Percentiles rank a stretch among this genome's conserved stretches.
Evolutionary conservation across 2,797 vertebrate genomes (phyloP).

Genomic region (Muscicapa striata): DNA sequence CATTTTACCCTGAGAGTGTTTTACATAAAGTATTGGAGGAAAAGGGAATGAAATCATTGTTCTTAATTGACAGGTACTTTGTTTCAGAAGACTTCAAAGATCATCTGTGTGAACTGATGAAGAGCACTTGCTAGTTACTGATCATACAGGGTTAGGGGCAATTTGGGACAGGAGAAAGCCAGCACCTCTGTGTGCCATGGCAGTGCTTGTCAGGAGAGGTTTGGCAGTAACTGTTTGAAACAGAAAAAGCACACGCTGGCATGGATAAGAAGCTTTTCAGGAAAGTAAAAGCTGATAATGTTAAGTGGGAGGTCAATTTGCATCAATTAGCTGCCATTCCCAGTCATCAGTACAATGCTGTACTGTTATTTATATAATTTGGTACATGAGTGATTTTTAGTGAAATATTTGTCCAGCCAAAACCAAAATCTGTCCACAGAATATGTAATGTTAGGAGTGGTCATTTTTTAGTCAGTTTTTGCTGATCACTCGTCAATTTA

Average conservation of each 20-base stretch:
- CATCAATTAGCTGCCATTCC: neutral
- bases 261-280: slow-evolving; percentile 35
- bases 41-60: neutral
- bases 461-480: neutral
- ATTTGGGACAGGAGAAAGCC: neutral
- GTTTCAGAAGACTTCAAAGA: neutral
- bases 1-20: neutral
- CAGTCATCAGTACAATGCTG: neutral
- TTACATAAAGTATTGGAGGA: neutral
- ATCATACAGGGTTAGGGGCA: neutral
- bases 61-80: neutral
- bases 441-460: neutral
- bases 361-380: neutral
- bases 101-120: neutral
- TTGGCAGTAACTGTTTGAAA: neutral
- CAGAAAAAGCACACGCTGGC: neutral
- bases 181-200: neutral
- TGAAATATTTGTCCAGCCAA: neutral
- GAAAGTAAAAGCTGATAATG: neutral
- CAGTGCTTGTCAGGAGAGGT: neutral
- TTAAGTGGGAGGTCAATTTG: neutral
- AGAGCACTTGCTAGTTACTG: neutral
- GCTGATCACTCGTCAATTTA: neutral
- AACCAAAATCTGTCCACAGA: neutral
- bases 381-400: neutral